Conservation (phyloP, 37 sponge, comb jelly and placozoan genomes). For the Aphrocallistes beatrix region DNA sequence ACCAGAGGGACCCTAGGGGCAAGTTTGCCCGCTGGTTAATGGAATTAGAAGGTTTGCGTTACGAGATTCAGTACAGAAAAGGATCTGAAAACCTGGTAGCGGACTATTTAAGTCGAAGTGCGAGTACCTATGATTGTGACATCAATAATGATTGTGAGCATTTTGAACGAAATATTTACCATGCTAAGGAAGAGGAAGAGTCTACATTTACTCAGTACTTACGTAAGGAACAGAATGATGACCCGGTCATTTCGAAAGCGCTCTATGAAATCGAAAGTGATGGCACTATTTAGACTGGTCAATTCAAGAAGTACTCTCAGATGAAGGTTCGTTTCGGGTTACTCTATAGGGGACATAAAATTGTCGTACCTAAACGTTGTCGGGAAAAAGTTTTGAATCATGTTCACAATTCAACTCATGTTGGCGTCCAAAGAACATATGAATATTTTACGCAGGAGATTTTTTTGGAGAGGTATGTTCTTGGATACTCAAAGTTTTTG, state of each 20-base stretch:
- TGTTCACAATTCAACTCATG: not conserved
- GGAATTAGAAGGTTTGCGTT: not conserved
- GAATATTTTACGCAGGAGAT: not conserved
- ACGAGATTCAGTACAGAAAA: not conserved
- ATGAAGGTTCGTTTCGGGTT: not conserved
- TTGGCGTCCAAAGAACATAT: not conserved
- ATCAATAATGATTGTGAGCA: not conserved
- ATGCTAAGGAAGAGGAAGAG: not conserved
- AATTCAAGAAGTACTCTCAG: not conserved
- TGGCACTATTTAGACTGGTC: not conserved
- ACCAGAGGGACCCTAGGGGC: slow-evolving; percentile 24
- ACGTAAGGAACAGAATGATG: not conserved
- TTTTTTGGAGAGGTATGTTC: not conserved
- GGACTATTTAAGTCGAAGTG: not conserved
- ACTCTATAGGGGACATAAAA: not conserved
- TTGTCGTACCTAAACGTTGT: not conserved
- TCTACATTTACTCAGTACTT: too few species aligned
- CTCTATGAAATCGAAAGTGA: not conserved
- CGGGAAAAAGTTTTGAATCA: not conserved
- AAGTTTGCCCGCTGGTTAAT: not conserved
- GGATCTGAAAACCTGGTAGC: not conserved
- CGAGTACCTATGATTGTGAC: not conserved
- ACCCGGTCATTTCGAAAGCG: not conserved
- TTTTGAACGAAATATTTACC: not conserved
- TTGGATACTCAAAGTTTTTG: not conserved